Evolutionary conservation across 2,113 vertebrate genomes (phyloP).

Genomic region (Trichechus manatus): DNA sequence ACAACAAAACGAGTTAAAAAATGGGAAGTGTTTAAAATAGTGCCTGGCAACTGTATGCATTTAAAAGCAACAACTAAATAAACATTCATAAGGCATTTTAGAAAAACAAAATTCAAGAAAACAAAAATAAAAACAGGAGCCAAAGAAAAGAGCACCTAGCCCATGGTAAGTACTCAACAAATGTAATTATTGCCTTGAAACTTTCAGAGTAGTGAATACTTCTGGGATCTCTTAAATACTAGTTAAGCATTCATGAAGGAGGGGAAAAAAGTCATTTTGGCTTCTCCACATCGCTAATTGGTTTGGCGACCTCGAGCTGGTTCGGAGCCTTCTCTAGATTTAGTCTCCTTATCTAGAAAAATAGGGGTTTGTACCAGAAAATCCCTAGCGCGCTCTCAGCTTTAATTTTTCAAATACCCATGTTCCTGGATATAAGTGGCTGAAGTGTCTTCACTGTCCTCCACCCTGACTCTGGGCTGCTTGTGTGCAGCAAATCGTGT

Average conservation of each 20-base stretch:
- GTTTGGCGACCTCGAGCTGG: not conserved
- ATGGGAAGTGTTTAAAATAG: not conserved
- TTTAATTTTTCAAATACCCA: not conserved
- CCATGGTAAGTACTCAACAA: not conserved
- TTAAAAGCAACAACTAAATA: conserved; percentile 27
- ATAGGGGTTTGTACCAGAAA: not conserved
- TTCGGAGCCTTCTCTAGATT: not conserved
- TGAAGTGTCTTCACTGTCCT: not conserved
- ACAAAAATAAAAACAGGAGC: not conserved
- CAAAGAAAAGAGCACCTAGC: not conserved
- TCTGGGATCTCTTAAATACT: not conserved
- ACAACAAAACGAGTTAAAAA: not conserved
- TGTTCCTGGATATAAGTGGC: too few species aligned
- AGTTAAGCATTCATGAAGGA: not conserved
- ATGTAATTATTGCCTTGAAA: not conserved
- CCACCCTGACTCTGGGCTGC: not conserved
- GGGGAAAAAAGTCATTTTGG: not conserved
- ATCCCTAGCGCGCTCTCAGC: too few species aligned
- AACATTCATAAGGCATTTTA: not conserved
- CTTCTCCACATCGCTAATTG: not conserved
- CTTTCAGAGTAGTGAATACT: not conserved
- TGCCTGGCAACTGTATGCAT: not conserved
- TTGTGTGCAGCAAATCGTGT: accelerated
- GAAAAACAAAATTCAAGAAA: not conserved
- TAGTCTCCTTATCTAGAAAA: not conserved